A percentile compares a stretch with the other conserved stretches of the same genome.
These are phyloP conservation scores for Ctenosaura bakeri DNA, from an alignment of 2,797 vertebrate genomes.

Conservation along the genomic window DNA sequence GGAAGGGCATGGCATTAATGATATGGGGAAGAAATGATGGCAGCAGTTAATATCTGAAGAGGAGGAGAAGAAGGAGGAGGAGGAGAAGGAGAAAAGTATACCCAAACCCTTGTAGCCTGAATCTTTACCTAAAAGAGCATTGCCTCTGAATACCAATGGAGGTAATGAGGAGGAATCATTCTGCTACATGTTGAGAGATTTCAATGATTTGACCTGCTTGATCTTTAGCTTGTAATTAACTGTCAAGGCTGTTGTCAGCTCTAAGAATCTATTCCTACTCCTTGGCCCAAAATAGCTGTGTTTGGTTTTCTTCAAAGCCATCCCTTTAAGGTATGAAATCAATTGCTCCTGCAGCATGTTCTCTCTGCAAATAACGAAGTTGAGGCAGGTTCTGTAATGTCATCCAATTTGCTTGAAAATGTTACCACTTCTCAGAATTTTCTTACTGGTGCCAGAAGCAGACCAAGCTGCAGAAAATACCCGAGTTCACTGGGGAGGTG, in stretches of 20 bases:
- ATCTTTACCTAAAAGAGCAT: constrained; percentile 15
- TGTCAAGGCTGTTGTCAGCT: constrained; percentile 64
- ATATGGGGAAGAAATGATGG: not conserved
- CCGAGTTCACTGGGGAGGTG: not conserved
- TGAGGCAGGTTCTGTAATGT: constrained; percentile 57
- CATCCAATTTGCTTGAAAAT: constrained; percentile 55
- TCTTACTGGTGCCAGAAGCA: not conserved
- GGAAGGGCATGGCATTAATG: not conserved
- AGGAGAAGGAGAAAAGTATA: not conserved
- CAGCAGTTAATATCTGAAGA: not conserved
- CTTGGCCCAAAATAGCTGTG: constrained; percentile 52
- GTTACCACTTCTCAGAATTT: constrained; percentile 31
- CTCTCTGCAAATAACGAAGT: constrained; percentile 60
- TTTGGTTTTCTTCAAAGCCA: constrained; percentile 58
- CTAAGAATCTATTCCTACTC: constrained; percentile 53
- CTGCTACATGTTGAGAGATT: constrained; percentile 49
- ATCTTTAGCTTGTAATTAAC: constrained; percentile 70
- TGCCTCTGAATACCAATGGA: constrained; percentile 41
- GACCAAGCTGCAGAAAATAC: not conserved
- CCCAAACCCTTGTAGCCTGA: not conserved
- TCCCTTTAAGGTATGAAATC: constrained; percentile 68
- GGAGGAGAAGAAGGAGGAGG: not conserved
- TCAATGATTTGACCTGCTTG: constrained; percentile 66
- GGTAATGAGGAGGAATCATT: constrained; percentile 41
- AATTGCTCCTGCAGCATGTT: constrained; percentile 54